Conservation (phyloP, 1,140 invertebrate genomes). For the Maconellicoccus hirsutus region DNA sequence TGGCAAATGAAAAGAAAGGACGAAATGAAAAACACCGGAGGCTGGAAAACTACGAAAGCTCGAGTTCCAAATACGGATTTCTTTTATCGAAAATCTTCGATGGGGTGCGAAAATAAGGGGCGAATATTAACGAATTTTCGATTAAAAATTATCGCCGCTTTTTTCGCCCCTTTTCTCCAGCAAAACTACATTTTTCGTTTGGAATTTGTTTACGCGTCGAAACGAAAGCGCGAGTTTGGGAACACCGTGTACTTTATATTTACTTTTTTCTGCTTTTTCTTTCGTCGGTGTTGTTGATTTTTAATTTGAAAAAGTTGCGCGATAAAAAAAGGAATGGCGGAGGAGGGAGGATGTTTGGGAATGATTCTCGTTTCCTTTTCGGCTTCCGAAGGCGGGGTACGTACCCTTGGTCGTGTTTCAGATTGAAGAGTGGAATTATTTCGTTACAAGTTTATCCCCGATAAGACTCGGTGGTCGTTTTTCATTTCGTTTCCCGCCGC, state of each 20-base stretch:
- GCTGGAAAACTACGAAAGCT: no score
- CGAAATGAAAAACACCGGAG: no score
- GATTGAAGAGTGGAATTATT: not conserved
- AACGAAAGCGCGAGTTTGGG: no score
- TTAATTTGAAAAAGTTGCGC: not conserved
- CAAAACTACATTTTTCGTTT: no score
- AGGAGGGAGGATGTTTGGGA: not conserved
- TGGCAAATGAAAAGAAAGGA: no score
- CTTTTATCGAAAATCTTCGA: no score
- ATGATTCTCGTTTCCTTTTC: not conserved
- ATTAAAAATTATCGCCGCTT: no score
- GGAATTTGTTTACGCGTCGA: no score
- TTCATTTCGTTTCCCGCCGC: not conserved
- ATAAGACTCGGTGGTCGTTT: not conserved
- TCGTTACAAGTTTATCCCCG: slow-evolving; percentile 8
- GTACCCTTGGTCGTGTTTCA: not conserved
- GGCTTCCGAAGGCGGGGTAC: not conserved
- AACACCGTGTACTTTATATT: not conserved
- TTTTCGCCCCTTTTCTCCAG: no score
- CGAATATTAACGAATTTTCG: no score
- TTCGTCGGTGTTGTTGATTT: not conserved
- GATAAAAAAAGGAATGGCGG: not conserved
- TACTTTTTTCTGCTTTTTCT: not conserved
- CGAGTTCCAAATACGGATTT: no score
- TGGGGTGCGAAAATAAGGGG: no score